phyloP scores from a whole-genome alignment of 2,888 invertebrate genomes.

The Nemotelus nigrinus region DNA sequence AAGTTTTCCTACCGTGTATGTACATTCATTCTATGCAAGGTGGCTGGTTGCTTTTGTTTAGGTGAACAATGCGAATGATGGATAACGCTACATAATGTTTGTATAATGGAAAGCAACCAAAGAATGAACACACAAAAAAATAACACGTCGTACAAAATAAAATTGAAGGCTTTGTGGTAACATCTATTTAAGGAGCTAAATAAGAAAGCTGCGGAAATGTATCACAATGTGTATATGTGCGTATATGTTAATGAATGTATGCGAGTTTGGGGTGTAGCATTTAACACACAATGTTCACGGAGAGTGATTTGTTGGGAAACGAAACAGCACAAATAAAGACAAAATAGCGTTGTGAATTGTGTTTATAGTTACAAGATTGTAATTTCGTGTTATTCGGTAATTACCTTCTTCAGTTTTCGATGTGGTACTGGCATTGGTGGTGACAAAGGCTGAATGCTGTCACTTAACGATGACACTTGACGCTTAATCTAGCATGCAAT shows the following conservation, averaged over 20 bases:
- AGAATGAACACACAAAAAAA: not conserved
- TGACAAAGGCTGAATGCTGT: slow-evolving; percentile 62
- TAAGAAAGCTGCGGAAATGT: not conserved
- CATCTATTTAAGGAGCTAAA: too few relatives aligned
- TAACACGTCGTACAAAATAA: too few relatives aligned
- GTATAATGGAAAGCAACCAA: slow-evolving; percentile 21
- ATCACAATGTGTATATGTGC: not conserved
- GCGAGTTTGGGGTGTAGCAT: not conserved
- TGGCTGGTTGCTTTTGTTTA: not conserved
- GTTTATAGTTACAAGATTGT: not conserved
- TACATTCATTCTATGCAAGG: not conserved
- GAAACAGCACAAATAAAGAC: slow-evolving; percentile 31
- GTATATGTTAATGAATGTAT: not conserved
- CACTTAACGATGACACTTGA: slow-evolving; percentile 50
- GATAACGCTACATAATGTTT: not conserved
- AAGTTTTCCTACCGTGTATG: slow-evolving; percentile 2
- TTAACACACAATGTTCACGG: not conserved
- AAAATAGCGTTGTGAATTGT: slow-evolving; percentile 41
- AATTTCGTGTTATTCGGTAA: slow-evolving; percentile 38
- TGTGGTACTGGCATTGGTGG: slow-evolving; percentile 64
- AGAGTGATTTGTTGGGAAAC: not conserved
- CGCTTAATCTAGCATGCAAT: slow-evolving; percentile 52
- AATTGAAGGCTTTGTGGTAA: too few relatives aligned
- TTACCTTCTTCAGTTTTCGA: slow-evolving; percentile 64
- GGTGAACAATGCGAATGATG: not conserved